Percentiles rank a stretch among this genome's conserved stretches.
These are phyloP conservation scores for Chymomyza caudatula DNA, from an alignment of 2,888 invertebrate genomes.

Conservation along the genomic window DNA sequence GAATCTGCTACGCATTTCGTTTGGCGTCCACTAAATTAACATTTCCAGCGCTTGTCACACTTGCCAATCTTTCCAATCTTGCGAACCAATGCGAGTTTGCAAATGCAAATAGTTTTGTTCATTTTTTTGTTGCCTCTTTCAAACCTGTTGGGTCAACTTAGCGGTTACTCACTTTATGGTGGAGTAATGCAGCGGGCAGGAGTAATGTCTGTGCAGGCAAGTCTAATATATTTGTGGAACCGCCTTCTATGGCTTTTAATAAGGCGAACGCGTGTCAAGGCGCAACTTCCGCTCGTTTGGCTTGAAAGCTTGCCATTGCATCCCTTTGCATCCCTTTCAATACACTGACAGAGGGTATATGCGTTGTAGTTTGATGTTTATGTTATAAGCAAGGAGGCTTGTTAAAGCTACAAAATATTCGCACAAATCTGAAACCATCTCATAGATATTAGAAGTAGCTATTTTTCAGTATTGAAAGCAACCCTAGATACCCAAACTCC, in stretches of 20 bases:
- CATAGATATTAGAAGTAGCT: too few species aligned
- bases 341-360: neutral
- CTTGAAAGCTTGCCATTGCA: neutral
- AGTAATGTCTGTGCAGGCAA: neutral
- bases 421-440: too few species aligned
- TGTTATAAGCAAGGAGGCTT: too few species aligned
- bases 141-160: conserved; percentile 43
- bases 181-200: neutral
- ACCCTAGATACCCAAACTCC: too few species aligned
- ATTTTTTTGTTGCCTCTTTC: neutral
- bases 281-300: conserved; percentile 9
- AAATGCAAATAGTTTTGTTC: conserved; percentile 52
- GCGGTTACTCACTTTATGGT: neutral
- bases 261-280: conserved; percentile 44
- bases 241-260: conserved; percentile 34
- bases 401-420: too few species aligned
- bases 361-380: neutral
- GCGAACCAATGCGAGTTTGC: conserved; percentile 39
- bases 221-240: conserved; percentile 2
- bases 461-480: too few species aligned
- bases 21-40: conserved; percentile 63
- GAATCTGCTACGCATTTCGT: conserved; percentile 37
- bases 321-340: neutral
- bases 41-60: conserved; percentile 63
- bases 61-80: conserved; percentile 4